Evolutionary conservation across 53 echinoderm and acorn worm genomes (phyloP), one percentile per base, ranked within the genome.

Genomic region (Stichopus horrens): DNA sequence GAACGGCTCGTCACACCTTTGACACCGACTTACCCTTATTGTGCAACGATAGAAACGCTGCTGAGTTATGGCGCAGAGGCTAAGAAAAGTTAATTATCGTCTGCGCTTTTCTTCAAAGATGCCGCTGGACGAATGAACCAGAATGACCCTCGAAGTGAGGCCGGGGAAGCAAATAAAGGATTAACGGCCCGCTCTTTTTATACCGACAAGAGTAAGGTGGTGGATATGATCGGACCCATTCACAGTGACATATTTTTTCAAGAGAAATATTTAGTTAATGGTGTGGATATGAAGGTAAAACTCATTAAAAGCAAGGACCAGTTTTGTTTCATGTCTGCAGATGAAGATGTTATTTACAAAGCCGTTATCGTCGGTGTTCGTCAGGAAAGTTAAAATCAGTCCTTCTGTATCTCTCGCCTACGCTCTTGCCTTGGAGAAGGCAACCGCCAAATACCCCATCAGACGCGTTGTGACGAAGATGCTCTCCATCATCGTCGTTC

Each of bases 381-480:
- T 94, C 75, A 65, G 94, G 21, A 96, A 92, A 56, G 94, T 96
- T 6, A 96, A 94, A 75, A 57, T 94, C 3, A 94, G 84, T 21
- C 94, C 96, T 0, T 83, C 79, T 8, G 91, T 96, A 3, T 78
- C 90, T 74, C 58, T 95, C 8, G 90, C 86, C 0, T 92, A 95
- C 76, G 92, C 83, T 11, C 92, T 86, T 18, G 93, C 95, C 7
- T n/a, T 95, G 60, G 92, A 95, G 52, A 88, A 89, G 51, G 92
- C 93, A 9, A 93, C 95, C 5, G 93, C 93, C 52, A 95, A 93
- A 57, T 95, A 90, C 20, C 94, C 94, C 8, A 65, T 94, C 13
- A 65, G 86, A 55, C 76, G 92, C 7, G 88, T 88, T 52, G 67
- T 86, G 88, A 60, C 75, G 8, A 94, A 90, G 23, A 73, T 90